Conservation (phyloP, 2,888 invertebrate species). For the Cistogaster globosa region DNA sequence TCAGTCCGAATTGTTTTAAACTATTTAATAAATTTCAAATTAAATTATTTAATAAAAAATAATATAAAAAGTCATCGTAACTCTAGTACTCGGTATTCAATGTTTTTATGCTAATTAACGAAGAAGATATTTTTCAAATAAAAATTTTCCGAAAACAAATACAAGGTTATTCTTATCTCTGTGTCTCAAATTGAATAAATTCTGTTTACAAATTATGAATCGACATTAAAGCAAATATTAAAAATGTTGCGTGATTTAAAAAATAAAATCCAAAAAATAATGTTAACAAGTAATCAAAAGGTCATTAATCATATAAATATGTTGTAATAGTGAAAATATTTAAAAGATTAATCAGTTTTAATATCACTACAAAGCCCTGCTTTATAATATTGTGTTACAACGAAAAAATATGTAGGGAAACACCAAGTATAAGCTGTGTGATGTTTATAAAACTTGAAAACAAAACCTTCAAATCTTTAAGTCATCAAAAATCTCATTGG, state of each 20-base stretch:
- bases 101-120: slow-evolving; percentile 15
- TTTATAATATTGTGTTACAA: slow-evolving; percentile 11
- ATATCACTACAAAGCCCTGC: background rate
- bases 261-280: slow-evolving; percentile 7
- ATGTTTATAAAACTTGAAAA: no score
- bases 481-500: no score
- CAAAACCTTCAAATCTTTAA: no score
- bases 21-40: no score
- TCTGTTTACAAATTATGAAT: background rate
- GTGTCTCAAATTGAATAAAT: background rate
- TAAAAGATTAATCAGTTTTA: slow-evolving; percentile 32
- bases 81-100: background rate
- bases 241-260: slow-evolving; percentile 45
- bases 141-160: slow-evolving; percentile 14
- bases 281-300: slow-evolving; percentile 33
- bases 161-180: slow-evolving; percentile 19
- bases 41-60: no score
- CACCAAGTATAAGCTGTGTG: no score
- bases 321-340: background rate
- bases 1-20: no score
- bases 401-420: no score
- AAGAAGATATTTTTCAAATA: background rate
- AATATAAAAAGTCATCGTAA: no score
- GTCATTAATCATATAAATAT: slow-evolving; percentile 40
- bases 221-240: background rate